phyloP scores from a whole-genome alignment of 1,140 invertebrate genomes.

The Trialeurodes vaporariorum region DNA sequence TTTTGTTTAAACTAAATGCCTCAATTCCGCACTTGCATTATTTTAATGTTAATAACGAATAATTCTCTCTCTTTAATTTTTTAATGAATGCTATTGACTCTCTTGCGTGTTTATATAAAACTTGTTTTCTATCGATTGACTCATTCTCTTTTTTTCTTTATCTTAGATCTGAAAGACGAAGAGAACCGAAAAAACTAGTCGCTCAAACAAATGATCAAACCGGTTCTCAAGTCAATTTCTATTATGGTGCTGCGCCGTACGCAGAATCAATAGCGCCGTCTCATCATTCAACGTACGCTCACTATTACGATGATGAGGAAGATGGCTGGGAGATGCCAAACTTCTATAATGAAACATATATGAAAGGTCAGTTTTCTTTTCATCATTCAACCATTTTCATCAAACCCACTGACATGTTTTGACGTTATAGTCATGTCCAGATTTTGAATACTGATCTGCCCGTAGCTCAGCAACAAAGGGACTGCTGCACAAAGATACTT shows the following conservation, averaged over 20 bases:
- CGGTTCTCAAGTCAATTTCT: slow-evolving; percentile 89
- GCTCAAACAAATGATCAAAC: slow-evolving; percentile 76
- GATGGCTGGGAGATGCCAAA: slow-evolving; percentile 96
- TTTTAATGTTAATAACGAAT: neutral
- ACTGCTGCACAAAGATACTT: too few relatives aligned
- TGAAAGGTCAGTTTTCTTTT: slow-evolving; percentile 62
- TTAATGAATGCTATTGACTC: too few relatives aligned
- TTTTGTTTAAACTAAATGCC: too few relatives aligned
- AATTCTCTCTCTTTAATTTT: slow-evolving; percentile 3
- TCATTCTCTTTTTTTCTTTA: slow-evolving; percentile 16
- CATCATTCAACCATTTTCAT: too few relatives aligned
- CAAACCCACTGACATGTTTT: too few relatives aligned
- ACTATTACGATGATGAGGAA: slow-evolving; percentile 90
- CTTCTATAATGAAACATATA: slow-evolving; percentile 93
- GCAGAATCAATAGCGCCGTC: slow-evolving; percentile 89
- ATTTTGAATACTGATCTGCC: too few relatives aligned
- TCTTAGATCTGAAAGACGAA: slow-evolving; percentile 57
- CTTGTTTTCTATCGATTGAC: too few relatives aligned
- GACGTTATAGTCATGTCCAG: too few relatives aligned
- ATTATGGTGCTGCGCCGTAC: slow-evolving; percentile 85
- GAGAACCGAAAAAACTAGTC: slow-evolving; percentile 77
- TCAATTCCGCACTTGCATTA: too few relatives aligned
- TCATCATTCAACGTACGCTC: slow-evolving; percentile 88
- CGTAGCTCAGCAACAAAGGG: too few relatives aligned
- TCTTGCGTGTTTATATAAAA: too few relatives aligned